Percentiles rank a stretch among this genome's conserved stretches.
phyloP scores from a whole-genome alignment of 2,113 vertebrate species.

The Pardalotus punctatus region DNA sequence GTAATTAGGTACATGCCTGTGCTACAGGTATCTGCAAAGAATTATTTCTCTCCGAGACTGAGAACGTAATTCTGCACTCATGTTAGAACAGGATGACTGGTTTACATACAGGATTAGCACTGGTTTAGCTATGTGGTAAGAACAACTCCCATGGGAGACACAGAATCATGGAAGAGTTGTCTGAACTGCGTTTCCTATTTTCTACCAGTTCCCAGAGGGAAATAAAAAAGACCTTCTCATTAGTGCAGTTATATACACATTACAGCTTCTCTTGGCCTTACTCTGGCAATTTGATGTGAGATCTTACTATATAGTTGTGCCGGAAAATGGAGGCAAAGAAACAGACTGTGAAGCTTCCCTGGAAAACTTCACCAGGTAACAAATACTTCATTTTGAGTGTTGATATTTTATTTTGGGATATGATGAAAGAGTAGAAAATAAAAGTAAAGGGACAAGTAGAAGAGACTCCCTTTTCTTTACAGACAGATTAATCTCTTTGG shows the following conservation, averaged over 20 bases:
- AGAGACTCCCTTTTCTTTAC: background rate
- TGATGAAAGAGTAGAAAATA: background rate
- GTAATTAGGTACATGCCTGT: background rate
- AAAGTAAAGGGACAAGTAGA: background rate
- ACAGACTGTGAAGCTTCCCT: background rate
- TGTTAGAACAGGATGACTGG: background rate
- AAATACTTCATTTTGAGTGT: background rate
- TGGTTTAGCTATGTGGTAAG: background rate
- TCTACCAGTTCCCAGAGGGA: background rate
- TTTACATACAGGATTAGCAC: background rate
- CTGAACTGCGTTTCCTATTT: background rate
- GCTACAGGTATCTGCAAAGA: background rate
- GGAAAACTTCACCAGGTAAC: background rate
- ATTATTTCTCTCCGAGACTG: background rate
- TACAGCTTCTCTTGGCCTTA: background rate
- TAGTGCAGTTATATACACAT: background rate
- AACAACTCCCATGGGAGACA: background rate
- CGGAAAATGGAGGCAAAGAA: background rate
- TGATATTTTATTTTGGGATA: background rate
- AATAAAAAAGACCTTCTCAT: background rate
- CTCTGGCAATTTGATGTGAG: background rate
- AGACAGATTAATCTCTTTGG: background rate
- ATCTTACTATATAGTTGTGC: background rate
- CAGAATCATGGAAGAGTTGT: background rate
- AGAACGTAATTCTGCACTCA: background rate